Conservation (phyloP, 2,888 invertebrate genomes). For the Mesorhabditis spiculigera region DNA sequence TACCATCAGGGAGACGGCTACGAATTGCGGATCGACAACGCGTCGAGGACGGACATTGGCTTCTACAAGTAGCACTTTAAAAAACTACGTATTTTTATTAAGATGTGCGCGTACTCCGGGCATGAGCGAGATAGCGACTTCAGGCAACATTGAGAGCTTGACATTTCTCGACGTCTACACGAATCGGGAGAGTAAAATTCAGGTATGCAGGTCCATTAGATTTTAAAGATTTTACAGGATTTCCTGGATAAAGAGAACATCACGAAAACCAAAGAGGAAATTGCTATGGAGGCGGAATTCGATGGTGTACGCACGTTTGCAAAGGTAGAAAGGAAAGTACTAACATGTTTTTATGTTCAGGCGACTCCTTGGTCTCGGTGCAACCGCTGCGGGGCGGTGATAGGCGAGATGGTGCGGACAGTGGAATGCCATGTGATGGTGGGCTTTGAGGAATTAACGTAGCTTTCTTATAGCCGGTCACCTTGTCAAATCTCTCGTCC, state of each 20-base stretch:
- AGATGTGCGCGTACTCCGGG: background rate
- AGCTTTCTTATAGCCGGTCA: background rate
- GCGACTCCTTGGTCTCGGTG: slow-evolving; percentile 5
- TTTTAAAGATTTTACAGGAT: background rate
- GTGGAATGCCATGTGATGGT: background rate
- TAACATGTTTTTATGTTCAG: background rate
- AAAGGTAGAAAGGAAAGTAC: background rate
- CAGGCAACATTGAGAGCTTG: background rate
- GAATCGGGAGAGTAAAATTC: background rate
- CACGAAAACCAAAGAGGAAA: background rate
- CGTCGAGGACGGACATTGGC: background rate
- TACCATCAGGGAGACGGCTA: slow-evolving; percentile 1
- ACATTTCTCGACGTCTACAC: background rate
- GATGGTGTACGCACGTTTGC: background rate
- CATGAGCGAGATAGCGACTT: background rate
- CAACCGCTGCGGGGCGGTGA: background rate
- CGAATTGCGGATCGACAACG: slow-evolving; percentile 1
- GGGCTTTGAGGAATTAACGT: background rate
- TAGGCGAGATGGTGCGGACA: background rate
- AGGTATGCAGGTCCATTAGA: background rate
- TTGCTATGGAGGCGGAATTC: background rate
- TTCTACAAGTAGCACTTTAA: background rate
- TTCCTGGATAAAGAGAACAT: background rate
- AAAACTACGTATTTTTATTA: background rate
- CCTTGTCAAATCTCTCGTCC: background rate